These are phyloP conservation scores for Phortica magna DNA, from an alignment of 2,888 invertebrate species.

Conservation along the genomic window DNA sequence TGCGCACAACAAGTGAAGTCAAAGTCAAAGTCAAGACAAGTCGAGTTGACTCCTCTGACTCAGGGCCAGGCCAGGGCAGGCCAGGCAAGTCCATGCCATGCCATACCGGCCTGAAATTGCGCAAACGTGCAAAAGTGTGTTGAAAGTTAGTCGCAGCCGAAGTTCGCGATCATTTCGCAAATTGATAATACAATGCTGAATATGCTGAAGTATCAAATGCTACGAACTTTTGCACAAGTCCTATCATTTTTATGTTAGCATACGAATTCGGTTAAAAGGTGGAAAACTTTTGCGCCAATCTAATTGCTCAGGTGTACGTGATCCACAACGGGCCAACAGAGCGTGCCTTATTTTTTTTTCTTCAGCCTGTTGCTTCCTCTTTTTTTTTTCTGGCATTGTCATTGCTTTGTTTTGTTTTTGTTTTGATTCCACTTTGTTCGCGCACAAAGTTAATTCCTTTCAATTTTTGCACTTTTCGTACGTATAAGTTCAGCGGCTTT, in stretches of 20 bases:
- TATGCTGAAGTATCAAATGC: background rate
- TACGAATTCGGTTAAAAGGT: slow-evolving; percentile 7
- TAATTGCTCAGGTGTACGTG: slow-evolving; percentile 9
- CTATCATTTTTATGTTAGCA: background rate
- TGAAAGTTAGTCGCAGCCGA: background rate
- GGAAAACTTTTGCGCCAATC: slow-evolving; percentile 14
- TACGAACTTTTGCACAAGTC: background rate
- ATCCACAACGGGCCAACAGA: background rate
- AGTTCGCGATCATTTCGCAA: background rate
- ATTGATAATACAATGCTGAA: background rate
- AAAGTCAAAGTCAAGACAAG: background rate
- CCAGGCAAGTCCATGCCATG: too few relatives aligned
- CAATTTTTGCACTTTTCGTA: background rate
- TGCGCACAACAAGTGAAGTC: background rate
- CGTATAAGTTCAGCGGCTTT: background rate
- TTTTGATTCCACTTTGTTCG: background rate
- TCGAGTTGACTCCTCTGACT: background rate
- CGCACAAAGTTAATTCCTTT: slow-evolving; percentile 18
- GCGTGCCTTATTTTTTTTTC: slow-evolving; percentile 32
- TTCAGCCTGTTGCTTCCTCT: background rate
- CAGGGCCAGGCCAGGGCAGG: too few relatives aligned
- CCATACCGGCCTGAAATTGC: background rate
- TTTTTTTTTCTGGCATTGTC: slow-evolving; percentile 23
- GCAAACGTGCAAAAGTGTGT: background rate
- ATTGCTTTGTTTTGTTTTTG: slow-evolving; percentile 48